Conservation (phyloP, 2,888 invertebrate genomes). For the Drosophila anomalata region DNA sequence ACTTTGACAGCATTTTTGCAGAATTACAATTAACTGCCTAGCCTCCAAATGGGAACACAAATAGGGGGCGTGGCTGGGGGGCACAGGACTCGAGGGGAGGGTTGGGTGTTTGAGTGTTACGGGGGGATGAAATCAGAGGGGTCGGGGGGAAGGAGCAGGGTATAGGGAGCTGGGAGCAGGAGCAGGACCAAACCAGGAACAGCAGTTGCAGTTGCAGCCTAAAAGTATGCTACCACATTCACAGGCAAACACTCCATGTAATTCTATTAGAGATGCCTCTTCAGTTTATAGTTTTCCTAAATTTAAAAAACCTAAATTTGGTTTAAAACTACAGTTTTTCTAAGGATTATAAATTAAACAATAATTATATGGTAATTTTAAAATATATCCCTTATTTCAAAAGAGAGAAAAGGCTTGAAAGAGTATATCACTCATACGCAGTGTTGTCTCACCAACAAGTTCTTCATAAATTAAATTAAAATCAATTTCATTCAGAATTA, state of each 20-base stretch:
- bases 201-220: slow-evolving; percentile 45
- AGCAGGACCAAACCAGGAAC: slow-evolving; percentile 25
- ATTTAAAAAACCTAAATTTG: background rate
- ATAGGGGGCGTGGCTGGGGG: background rate
- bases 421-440: background rate
- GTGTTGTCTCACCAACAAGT: background rate
- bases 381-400: too few relatives aligned
- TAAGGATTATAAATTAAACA: too few relatives aligned
- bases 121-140: background rate
- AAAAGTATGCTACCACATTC: slow-evolving; percentile 51
- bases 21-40: slow-evolving; percentile 75
- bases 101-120: background rate
- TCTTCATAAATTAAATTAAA: too few relatives aligned
- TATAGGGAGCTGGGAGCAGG: background rate
- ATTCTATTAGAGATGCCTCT: slow-evolving; percentile 13
- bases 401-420: too few relatives aligned
- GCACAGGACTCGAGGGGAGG: background rate
- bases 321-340: background rate
- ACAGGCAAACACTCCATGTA: slow-evolving; percentile 13
- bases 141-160: background rate
- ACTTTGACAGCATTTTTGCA: slow-evolving; percentile 77
- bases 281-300: too few relatives aligned
- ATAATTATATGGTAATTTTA: too few relatives aligned
- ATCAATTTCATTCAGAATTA: too few relatives aligned
- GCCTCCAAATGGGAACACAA: slow-evolving; percentile 24